phyloP scores from a whole-genome alignment of 2,113 vertebrate genomes.

The Aptenodytes forsteri region DNA sequence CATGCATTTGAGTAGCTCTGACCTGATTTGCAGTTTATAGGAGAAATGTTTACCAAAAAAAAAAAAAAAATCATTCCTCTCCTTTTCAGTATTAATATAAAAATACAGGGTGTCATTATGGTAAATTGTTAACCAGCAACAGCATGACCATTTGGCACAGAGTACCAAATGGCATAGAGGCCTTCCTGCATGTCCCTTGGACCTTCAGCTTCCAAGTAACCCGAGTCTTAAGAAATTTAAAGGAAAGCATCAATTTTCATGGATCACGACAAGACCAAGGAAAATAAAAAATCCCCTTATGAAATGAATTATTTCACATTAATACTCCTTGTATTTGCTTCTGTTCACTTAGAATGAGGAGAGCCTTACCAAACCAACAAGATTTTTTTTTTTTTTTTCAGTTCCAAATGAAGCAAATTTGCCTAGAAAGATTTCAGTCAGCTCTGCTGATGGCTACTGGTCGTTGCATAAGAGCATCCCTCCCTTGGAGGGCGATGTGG shows the following conservation, averaged over 20 bases:
- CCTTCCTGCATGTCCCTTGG: neutral
- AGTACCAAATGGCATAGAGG: neutral
- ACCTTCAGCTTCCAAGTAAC: neutral
- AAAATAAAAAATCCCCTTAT: neutral
- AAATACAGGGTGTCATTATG: neutral
- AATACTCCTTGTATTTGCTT: neutral
- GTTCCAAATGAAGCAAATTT: neutral
- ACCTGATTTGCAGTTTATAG: neutral
- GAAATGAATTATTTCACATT: neutral
- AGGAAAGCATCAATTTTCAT: neutral
- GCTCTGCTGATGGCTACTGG: neutral
- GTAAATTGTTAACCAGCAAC: neutral
- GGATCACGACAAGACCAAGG: neutral
- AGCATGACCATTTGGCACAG: neutral
- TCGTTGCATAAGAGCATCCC: neutral
- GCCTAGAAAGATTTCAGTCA: neutral
- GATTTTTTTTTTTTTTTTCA: no score
- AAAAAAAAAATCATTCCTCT: rapidly evolving
- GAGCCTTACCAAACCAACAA: neutral
- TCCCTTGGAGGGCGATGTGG: neutral
- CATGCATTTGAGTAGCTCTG: neutral
- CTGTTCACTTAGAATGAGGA: neutral
- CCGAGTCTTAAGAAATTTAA: neutral
- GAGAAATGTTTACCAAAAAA: neutral
- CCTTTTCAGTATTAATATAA: neutral